phyloP scores from a whole-genome alignment of 2,888 invertebrate genomes.

The Tetropium fuscum region DNA sequence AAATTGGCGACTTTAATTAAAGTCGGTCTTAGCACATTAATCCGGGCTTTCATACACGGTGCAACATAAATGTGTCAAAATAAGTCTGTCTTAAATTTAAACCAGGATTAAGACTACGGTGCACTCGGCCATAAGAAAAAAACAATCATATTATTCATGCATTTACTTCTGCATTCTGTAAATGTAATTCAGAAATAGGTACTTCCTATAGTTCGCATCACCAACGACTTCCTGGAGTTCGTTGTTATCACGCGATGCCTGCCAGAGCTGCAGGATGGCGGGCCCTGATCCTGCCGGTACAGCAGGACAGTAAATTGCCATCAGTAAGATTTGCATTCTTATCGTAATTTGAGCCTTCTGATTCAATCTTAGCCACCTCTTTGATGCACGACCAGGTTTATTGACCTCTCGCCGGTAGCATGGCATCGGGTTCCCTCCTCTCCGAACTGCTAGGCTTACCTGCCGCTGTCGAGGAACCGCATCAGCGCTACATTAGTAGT shows the following conservation, averaged over 20 bases:
- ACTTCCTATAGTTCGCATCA: not conserved
- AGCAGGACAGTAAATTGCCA: not conserved
- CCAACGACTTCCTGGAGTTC: not conserved
- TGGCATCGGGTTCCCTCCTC: conserved; percentile 60
- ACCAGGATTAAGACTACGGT: no score
- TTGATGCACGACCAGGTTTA: conserved; percentile 65
- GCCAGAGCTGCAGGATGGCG: not conserved
- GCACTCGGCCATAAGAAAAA: no score
- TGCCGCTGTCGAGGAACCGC: conserved; percentile 63
- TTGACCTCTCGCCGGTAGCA: conserved; percentile 64
- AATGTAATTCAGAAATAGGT: no score
- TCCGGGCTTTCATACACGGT: no score
- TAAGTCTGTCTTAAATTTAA: no score
- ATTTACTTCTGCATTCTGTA: no score
- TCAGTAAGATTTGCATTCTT: conserved; percentile 5
- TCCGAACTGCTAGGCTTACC: conserved; percentile 55
- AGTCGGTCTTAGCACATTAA: no score
- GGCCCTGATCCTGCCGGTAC: not conserved
- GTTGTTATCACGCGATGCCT: not conserved
- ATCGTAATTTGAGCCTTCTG: conserved; percentile 12
- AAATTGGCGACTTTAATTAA: no score
- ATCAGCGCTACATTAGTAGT: conserved; percentile 61
- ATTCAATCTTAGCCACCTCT: conserved; percentile 44
- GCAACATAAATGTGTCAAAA: no score
- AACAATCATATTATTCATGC: no score